Percentiles rank a stretch among this genome's conserved stretches.
Evolutionary conservation across 2,888 invertebrate genomes (phyloP).

Genomic region (Drosophila multiciliata): DNA sequence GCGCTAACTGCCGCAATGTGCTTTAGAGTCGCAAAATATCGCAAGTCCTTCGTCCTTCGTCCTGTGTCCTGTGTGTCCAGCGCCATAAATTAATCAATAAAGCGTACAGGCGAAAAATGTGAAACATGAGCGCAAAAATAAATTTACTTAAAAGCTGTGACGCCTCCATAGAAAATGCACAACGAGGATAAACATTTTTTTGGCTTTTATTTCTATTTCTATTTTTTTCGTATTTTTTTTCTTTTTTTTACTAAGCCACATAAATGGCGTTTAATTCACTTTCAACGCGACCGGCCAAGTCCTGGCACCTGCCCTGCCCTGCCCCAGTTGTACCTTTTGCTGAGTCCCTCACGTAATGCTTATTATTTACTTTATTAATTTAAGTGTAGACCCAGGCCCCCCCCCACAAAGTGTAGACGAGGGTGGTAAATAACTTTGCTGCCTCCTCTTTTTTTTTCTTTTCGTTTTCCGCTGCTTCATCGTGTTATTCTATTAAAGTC

Average conservation of each 20-base stretch:
- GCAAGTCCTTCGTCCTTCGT: neutral
- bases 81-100: constrained; percentile 74
- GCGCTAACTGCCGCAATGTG: constrained; percentile 72
- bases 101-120: constrained; percentile 12
- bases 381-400: constrained; percentile 66
- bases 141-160: constrained; percentile 17
- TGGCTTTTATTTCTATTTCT: no score
- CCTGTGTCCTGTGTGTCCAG: constrained; percentile 1
- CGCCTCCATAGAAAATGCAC: constrained; percentile 12
- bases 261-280: constrained; percentile 79
- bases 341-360: constrained; percentile 53
- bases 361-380: constrained; percentile 83
- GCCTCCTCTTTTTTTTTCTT: constrained; percentile 8
- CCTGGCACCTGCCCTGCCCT: constrained; percentile 31
- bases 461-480: constrained; percentile 48
- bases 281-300: constrained; percentile 48
- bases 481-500: constrained; percentile 80
- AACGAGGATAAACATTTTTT: constrained; percentile 23
- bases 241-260: constrained; percentile 55
- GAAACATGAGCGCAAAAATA: constrained; percentile 11
- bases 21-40: constrained; percentile 58
- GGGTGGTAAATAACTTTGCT: constrained; percentile 58
- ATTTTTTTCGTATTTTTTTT: constrained; percentile 12
- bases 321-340: neutral
- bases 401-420: neutral